Base-by-base conservation (phyloP, 30 jellyfish, hydroid and myxozoan genomes). In the Hydra vulgaris region DNA sequence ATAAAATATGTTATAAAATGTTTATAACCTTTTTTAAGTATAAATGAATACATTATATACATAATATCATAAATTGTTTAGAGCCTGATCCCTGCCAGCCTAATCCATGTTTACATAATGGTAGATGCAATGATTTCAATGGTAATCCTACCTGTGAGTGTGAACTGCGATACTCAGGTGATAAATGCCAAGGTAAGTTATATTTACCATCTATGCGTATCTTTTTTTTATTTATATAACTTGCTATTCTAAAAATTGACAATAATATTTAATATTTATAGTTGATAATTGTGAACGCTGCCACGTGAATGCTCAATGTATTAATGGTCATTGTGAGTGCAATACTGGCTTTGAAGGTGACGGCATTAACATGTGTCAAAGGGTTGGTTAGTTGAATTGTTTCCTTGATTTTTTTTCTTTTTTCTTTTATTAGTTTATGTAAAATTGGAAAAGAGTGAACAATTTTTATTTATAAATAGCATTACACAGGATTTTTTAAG, bases 61-160 rank as follows among this genome's bases (percentile, higher is more conserved):
- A 3, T 40, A 5, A 40, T 3, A 40, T 3, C 12, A 3, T 40
- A 5, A 40, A 40, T 40, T 40, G 7, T 68, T 7, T 56, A 92
- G 99, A 92, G 77, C 88, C 90, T 0, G 99, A 92, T 75, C 99
- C 96, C 0, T 92, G 99, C 77, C 92, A 92, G 21, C 99, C 99
- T 0, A 92, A 87, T 66, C 96, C 96, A 0, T 92, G 99, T 66
- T 92, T 87, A 68, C 95, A 92, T 76, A 84, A 84, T 25, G 99
- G 99, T 27, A 80, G 86, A 71, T 92, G 99, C 85, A 87, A 89
- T 8, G 99, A 92, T 74, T 92, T 92, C 61, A 88, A 88, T 25
- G 96, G 96, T 15, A 83, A 71, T 23, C 88, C 99, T 7, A 79
- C 95, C 26, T 92, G 99, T 70, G 96, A 84, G 74, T 92, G 99